Evolutionary conservation across 2,888 invertebrate genomes (phyloP).

Genomic region (Cephus spinipes): DNA sequence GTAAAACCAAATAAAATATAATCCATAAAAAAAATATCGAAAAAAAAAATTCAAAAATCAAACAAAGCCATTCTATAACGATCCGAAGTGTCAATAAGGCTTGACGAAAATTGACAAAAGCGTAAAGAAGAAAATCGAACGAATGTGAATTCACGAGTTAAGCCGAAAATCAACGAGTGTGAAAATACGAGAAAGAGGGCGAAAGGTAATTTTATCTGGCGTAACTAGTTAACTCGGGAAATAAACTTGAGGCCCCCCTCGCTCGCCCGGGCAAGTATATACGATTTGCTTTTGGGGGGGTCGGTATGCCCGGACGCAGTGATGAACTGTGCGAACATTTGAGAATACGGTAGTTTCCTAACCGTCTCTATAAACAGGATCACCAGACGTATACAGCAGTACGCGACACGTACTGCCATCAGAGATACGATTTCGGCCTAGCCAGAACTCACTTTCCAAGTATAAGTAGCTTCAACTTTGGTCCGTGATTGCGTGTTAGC

Average conservation of each 20-base stretch:
- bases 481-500: background rate
- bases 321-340: background rate
- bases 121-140: background rate
- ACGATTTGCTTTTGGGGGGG: background rate
- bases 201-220: background rate
- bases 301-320: background rate
- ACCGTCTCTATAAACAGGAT: background rate
- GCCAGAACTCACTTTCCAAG: constrained; percentile 4
- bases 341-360: background rate
- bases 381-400: background rate
- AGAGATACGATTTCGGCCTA: constrained; percentile 28
- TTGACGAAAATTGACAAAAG: background rate
- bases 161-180: background rate
- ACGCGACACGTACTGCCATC: background rate
- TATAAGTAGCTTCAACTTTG: constrained; percentile 4
- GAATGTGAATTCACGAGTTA: background rate
- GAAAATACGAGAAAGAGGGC: background rate
- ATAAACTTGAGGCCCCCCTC: background rate
- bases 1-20: background rate
- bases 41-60: background rate
- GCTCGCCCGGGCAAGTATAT: background rate
- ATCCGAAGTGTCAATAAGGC: background rate
- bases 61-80: background rate
- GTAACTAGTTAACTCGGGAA: background rate
- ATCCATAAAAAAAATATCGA: background rate